Evolutionary conservation across 2,888 invertebrate species (phyloP), one percentile per base, ranked within the genome.

Genomic region (Nomada fucata): DNA sequence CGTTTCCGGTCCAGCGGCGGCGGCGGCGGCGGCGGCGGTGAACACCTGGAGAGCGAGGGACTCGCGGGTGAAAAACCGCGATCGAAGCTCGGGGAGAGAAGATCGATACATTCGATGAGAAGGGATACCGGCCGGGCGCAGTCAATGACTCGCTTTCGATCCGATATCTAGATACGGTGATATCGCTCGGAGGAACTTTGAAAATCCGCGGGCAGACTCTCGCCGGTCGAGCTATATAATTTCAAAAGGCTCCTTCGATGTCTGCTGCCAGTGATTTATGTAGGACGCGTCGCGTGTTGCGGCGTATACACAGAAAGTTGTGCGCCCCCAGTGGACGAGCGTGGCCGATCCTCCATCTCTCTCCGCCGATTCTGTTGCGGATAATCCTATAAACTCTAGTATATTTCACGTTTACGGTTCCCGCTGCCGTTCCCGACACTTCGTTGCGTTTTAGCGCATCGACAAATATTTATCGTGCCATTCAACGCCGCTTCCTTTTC

Each of bases 321-420:
- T 75, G 65, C 65, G 67, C 23, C 59, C 74, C 74, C 64, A 67
- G 29, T 47, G 23, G 70, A 44, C 55, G 76, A 53, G 53, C 57
- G 26, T 50, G 42, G 55, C 50, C 36, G 10, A n/a, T n/a, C 55
- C 52, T 67, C 73, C 60, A 80, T 73, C 70, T 47, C 42, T 47
- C 61, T 69, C 47, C 52, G 20, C 47, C 80, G 85, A 85, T 85
- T 76, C 73, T 67, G 68, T 70, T 64, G 15, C 63, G 85, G 88
- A 88, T 88, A 88, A 88, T 88, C 85, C 86, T 83, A 73, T 80
- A 88, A 88, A 88, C 86, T 85, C 79, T 79, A 60, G 79, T 79
- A 72, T 82, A 85, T 88, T 83, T 85, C 85, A 79, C 79, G 68
- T 85, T 85, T 82, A 84, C 84, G 71, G 67, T 76, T 63, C 76